Evolutionary conservation across 2,888 invertebrate genomes (phyloP), one percentile per base, ranked within the genome.

Genomic region (Chrysodeixis includens): DNA sequence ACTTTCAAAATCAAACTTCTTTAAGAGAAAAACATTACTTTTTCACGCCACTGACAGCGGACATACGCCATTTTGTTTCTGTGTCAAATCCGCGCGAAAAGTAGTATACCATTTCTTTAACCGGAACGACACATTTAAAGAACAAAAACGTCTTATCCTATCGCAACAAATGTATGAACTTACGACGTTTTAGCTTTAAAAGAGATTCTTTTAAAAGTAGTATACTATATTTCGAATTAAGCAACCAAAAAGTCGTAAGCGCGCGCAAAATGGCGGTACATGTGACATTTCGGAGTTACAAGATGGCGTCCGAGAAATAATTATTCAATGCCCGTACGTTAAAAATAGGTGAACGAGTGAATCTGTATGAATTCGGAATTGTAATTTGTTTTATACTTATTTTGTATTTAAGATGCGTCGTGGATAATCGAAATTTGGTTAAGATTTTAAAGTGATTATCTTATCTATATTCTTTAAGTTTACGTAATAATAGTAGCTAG

Each of bases 51-150:
- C 30, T 44, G 14, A 0, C 16, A 40, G 16, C 9, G 12, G 18
- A 71, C 71, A 64, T 89, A 88, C 71, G 82, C 74, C 87, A 66
- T 87, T 87, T 83, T 69, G 62, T 35, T 22, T 59, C 56, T 59
- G 69, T 14, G 52, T 40, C 62, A 49, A 52, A 68, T 62, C 62
- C 71, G 66, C 59, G 69, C 70, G 64, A 68, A 83, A 87, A 87
- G 83, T 87, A 70, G 87, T 86, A 87, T 92, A 93, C 92, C 86
- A 92, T 90, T 92, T 92, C 62, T 85, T 74, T 84, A 91, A 85
- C 87, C 84, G 87, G 88, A 85, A 65, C 88, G 75, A 67, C 74
- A 74, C 72, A 66, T 78, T 78, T 62, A 66, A 68, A 63, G 46
- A 51, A 60, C 26, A 16, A 77, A 81, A 90, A 88, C 59, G 84